Conservation (phyloP, 2,797 vertebrate genomes). For the Centropyge bicolor region DNA sequence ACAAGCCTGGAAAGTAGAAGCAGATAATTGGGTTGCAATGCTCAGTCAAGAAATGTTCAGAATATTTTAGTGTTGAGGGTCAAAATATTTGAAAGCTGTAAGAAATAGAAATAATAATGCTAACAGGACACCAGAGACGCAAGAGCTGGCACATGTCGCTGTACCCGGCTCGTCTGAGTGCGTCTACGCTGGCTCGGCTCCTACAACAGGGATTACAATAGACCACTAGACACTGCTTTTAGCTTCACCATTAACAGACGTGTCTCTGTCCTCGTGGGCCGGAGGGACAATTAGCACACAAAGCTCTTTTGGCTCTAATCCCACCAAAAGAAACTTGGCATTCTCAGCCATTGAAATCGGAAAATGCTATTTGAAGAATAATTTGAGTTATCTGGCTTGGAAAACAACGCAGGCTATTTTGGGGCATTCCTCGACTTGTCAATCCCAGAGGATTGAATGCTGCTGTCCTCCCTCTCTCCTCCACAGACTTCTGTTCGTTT, state of each 20-base stretch:
- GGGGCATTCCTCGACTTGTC: conserved; percentile 59
- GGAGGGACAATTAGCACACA: conserved; percentile 68
- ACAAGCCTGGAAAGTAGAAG: neutral
- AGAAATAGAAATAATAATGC: conserved; percentile 28
- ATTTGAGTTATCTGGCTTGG: conserved; percentile 62
- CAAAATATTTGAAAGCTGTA: conserved; percentile 11
- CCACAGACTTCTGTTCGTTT: conserved; percentile 43
- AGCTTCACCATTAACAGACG: conserved; percentile 48
- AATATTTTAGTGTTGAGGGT: neutral
- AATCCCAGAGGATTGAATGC: conserved; percentile 56
- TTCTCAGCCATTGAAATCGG: conserved; percentile 42
- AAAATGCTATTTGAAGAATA: conserved; percentile 60
- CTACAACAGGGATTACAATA: conserved; percentile 30
- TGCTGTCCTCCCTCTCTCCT: conserved; percentile 47
- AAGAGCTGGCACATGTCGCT: neutral
- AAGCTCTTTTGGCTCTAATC: conserved; percentile 55
- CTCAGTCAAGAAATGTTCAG: neutral
- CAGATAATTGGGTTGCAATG: neutral
- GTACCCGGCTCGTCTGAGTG: neutral
- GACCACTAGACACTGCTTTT: conserved; percentile 44
- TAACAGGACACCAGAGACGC: conserved; percentile 34
- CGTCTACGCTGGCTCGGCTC: conserved; percentile 22
- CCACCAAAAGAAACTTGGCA: conserved; percentile 43
- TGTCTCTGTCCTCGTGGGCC: conserved; percentile 53
- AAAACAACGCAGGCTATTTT: conserved; percentile 69